Evolutionary conservation across 2,888 invertebrate genomes (phyloP), one percentile per base, ranked within the genome.

Genomic region (Ellobium chinense): DNA sequence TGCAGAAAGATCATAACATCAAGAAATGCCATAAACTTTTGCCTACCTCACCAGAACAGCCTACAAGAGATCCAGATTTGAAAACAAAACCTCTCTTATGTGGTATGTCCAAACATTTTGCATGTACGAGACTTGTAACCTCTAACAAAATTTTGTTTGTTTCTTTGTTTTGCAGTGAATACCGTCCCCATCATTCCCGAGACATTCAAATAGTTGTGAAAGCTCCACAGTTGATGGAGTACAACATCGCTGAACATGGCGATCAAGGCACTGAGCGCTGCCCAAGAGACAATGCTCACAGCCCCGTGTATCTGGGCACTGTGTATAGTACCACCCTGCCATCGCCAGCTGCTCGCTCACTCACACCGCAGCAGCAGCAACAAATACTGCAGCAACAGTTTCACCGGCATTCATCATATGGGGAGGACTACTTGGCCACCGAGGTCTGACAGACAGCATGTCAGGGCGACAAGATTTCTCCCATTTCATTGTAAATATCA

Each of bases 401-500:
- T 29, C 68, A 69, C n/a, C 24, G 69, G 27, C 80, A 83, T 75
- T 78, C 80, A 0, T 37, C 39, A 36, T 80, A 83, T 63, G 78
- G 73, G 12, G 82, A 83, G 24, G 82, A 83, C 24, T 83, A 78
- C 46, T 74, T 83, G 74, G 82, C 82, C 29, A 83, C 82, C 18
- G 80, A 80, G 63, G 82, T 83, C 56, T 83, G 78, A 78, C 70
- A 39, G 4, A 29, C n/a, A n/a, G 54, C 46, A 46, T 46, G 46
- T 46, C 18, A 31, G 68, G 36, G 1, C 3, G 21, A 9, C 4
- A 7, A 4, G 5, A 5, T 34, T 2, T 37, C 36, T 58, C 1
- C 21, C 29, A n/a, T 4, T 9, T n/a, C 56, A 60, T 36, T 72
- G 70, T 70, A 70, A 31, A 70, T 70, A 65, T 12, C 54, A 65